phyloP scores from a whole-genome alignment of 2,113 vertebrate genomes.

The Zosterops hypoxanthus region DNA sequence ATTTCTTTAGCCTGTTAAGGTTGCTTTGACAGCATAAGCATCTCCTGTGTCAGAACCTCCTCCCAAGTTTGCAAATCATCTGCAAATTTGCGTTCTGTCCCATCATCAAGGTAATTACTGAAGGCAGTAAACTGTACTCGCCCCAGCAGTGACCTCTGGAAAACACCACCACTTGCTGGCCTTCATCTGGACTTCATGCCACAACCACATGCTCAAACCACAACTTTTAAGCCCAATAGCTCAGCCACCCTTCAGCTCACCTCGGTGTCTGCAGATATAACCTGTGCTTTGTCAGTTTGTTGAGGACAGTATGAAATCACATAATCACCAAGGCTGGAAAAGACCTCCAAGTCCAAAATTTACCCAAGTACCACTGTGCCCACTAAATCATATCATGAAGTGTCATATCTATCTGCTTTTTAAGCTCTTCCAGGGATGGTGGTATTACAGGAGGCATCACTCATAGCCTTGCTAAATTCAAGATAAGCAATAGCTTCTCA shows the following conservation, averaged over 20 bases:
- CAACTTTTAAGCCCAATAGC: background rate
- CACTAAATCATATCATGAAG: background rate
- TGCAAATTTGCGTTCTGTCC: background rate
- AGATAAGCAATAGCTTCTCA: background rate
- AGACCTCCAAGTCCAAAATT: background rate
- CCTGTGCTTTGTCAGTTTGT: background rate
- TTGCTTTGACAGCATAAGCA: background rate
- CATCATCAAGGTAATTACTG: background rate
- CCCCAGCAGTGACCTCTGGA: background rate
- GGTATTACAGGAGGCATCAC: background rate
- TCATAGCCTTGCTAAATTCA: background rate
- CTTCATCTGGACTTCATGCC: background rate
- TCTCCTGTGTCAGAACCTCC: background rate
- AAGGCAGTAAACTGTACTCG: background rate
- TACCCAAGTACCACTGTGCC: fast-evolving
- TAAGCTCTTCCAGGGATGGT: background rate
- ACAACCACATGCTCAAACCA: background rate
- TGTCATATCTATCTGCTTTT: background rate
- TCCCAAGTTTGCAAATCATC: background rate
- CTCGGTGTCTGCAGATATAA: background rate
- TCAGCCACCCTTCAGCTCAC: background rate
- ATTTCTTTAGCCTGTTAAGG: background rate
- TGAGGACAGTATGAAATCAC: background rate
- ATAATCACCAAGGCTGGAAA: background rate
- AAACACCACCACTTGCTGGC: background rate